Conservation (phyloP, 2,113 vertebrate genomes). For the Cavia aperea region DNA sequence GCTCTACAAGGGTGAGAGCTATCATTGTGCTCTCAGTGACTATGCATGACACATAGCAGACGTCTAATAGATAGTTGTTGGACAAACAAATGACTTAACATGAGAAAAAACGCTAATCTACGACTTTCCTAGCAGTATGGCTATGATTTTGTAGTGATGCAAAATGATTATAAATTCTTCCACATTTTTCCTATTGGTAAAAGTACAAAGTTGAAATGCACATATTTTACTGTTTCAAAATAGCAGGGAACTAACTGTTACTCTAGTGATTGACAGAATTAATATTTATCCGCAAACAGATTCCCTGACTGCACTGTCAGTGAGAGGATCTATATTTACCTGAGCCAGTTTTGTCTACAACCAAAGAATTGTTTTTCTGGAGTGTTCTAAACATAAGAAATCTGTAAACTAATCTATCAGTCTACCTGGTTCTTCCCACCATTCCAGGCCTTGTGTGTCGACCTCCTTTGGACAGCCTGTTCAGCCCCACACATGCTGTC, state of each 20-base stretch:
- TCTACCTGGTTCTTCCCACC: background rate
- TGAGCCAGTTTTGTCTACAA: background rate
- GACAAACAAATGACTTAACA: background rate
- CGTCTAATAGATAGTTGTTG: background rate
- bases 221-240: conserved; percentile 7
- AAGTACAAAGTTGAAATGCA: conserved; percentile 1
- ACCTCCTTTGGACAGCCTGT: background rate
- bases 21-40: background rate
- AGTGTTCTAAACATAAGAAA: background rate
- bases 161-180: conserved; percentile 37
- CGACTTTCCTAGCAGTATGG: background rate
- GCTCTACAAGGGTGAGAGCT: background rate
- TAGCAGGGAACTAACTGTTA: background rate
- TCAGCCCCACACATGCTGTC: background rate
- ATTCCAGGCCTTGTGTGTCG: background rate
- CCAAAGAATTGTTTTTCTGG: background rate
- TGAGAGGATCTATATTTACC: background rate
- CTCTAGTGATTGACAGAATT: background rate
- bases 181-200: conserved; percentile 30
- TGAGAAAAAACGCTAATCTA: background rate
- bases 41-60: background rate
- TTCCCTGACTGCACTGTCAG: background rate
- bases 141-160: background rate
- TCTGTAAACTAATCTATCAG: background rate
- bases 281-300: background rate